Evolutionary conservation across 2,113 vertebrate species (phyloP).

Genomic region (Gallinago paraguaiae): DNA sequence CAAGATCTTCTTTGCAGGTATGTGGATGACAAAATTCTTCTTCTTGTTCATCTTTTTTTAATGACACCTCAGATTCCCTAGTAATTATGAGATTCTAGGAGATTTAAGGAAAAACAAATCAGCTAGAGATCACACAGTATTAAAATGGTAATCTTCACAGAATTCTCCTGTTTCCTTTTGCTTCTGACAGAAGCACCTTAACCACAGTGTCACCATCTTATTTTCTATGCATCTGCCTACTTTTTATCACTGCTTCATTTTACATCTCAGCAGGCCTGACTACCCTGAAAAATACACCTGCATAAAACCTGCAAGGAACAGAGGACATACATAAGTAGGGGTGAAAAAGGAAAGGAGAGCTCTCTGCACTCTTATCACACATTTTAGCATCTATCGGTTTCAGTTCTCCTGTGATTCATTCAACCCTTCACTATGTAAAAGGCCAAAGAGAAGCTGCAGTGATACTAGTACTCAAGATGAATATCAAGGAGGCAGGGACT

Average conservation of each 20-base stretch:
- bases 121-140: not conserved
- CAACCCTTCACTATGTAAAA: slow-evolving; percentile 15
- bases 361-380: not conserved
- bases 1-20: not conserved
- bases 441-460: not conserved
- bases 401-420: slow-evolving; percentile 22
- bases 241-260: slow-evolving; percentile 17
- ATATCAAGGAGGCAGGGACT: slow-evolving; percentile 1
- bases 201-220: not conserved
- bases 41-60: not conserved
- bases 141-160: not conserved
- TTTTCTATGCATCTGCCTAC: slow-evolving; percentile 15
- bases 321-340: not conserved
- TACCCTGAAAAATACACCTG: not conserved
- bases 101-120: not conserved
- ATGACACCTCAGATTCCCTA: not conserved
- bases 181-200: not conserved
- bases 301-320: slow-evolving; percentile 9
- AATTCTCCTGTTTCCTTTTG: not conserved
- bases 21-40: not conserved
- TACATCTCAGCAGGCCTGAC: not conserved
- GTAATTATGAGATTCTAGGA: not conserved
- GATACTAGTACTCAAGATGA: not conserved
- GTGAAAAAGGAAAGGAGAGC: slow-evolving; percentile 1
- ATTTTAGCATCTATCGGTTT: not conserved